Base-by-base conservation (phyloP, 1,140 invertebrate genomes). In the Hylyphantes graminicola region DNA sequence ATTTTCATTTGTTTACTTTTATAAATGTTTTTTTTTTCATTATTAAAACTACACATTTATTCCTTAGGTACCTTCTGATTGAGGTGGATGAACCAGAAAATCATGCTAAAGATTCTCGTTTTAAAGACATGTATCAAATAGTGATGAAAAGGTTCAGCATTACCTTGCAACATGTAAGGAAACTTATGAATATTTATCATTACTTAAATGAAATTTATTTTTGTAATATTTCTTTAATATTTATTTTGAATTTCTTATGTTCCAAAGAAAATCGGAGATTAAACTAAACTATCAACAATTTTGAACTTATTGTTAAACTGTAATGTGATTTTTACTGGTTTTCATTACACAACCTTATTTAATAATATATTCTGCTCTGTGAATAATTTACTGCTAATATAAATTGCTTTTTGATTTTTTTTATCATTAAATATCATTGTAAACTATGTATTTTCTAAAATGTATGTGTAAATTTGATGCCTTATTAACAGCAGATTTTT, bases 91-190 rank as follows among this genome's bases (percentile, higher is more conserved):
- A 91, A 75, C 85, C 78, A 54, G 79, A 84, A 17, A 87, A 54
- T 51, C 91, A 92, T 72, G 89, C 90, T 2, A 94, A 95, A 89
- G 94, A 96, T 88, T 92, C 92, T 61, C 92, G 92, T 73, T 92
- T 94, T 0, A 76, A 76, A 61, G 93, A 95, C 87, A 97, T 98
- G 95, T 98, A 98, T 88, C 90, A 94, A 61, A 94, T 93, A 80
- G 96, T 98, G 12, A 94, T 97, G 92, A 94, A 94, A 88, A 94
- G 94, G 88, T 98, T 98, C 90, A 93, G 93, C 6, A 84, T 88
- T 51, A 87, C 88, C n/a, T 86, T 91, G 12, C 87, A 87, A 17
- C 93, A 93, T 79, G 88, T 89, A 86, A 80, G 55, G 13, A 19
- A 54, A 10, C 35, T 35, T 35, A 35, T 35, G 5, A 35, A 5